These are phyloP conservation scores for Camponotus pennsylvanicus DNA, from an alignment of 1,140 invertebrate species.

Conservation along the genomic window DNA sequence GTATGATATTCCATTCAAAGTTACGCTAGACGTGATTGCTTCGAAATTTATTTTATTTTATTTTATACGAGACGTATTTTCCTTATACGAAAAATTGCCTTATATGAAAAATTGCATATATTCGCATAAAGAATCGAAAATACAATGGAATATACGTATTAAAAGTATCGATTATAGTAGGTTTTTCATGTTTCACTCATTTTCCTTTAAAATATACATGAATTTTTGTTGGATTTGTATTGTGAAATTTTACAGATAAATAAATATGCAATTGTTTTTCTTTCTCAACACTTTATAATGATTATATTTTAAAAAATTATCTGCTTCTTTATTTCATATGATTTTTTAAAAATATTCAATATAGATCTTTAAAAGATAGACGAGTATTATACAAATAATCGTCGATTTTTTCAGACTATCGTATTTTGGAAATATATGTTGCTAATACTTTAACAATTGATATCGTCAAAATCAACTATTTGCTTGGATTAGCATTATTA, in stretches of 20 bases:
- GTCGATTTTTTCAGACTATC: background rate
- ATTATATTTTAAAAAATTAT: background rate
- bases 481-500: background rate
- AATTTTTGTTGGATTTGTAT: background rate
- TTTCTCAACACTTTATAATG: background rate
- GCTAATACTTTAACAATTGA: background rate
- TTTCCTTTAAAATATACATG: background rate
- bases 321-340: background rate
- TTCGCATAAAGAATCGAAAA: background rate
- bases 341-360: background rate
- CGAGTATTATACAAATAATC: background rate
- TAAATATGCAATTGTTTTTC: background rate
- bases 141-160: background rate
- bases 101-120: background rate
- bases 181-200: background rate
- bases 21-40: slow-evolving; percentile 25
- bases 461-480: no score
- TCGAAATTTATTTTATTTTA: slow-evolving; percentile 28
- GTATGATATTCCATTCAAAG: slow-evolving; percentile 39
- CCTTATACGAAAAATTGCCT: background rate
- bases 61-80: slow-evolving; percentile 24
- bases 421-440: background rate
- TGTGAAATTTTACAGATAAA: background rate
- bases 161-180: background rate
- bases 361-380: background rate